Evolutionary conservation across 2,797 vertebrate genomes (phyloP).

Genomic region (Leptatherina wallacei): DNA sequence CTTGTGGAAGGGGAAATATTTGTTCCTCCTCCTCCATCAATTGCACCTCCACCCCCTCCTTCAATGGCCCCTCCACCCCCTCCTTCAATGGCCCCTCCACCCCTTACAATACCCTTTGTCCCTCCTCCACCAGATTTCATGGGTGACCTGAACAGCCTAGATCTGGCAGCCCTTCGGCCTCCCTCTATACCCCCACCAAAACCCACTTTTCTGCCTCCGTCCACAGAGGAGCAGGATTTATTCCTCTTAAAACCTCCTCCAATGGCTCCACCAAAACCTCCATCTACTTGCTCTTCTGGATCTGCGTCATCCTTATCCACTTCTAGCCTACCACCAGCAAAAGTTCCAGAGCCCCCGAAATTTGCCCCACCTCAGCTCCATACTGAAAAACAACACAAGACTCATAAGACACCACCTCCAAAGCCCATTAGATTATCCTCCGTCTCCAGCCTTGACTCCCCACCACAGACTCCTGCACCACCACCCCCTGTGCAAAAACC

Average conservation of each 20-base stretch:
- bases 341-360: conserved; percentile 63
- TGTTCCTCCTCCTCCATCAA: conserved; percentile 80
- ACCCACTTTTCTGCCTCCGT: conserved; percentile 34
- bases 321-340: conserved; percentile 35
- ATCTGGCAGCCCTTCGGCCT: conserved; percentile 48
- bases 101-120: conserved; percentile 73
- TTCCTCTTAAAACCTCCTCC: conserved; percentile 70
- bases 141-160: conserved; percentile 57
- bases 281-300: conserved; percentile 56
- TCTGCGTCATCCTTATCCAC: conserved; percentile 48
- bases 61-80: conserved; percentile 77
- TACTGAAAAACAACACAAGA: conserved; percentile 60
- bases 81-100: conserved; percentile 79
- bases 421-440: conserved; percentile 82
- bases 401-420: conserved; percentile 73
- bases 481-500: conserved; percentile 51
- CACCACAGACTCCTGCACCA: conserved; percentile 61
- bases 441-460: conserved; percentile 64
- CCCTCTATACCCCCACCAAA: conserved; percentile 69
- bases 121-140: conserved; percentile 69
- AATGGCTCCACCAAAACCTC: conserved; percentile 81
- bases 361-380: conserved; percentile 78
- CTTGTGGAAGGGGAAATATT: conserved; percentile 68
- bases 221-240: conserved; percentile 53
- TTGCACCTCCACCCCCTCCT: conserved; percentile 73